Percentiles rank a stretch among this genome's conserved stretches.
Conservation (phyloP, 2,113 vertebrate species). For the Murina feae region DNA sequence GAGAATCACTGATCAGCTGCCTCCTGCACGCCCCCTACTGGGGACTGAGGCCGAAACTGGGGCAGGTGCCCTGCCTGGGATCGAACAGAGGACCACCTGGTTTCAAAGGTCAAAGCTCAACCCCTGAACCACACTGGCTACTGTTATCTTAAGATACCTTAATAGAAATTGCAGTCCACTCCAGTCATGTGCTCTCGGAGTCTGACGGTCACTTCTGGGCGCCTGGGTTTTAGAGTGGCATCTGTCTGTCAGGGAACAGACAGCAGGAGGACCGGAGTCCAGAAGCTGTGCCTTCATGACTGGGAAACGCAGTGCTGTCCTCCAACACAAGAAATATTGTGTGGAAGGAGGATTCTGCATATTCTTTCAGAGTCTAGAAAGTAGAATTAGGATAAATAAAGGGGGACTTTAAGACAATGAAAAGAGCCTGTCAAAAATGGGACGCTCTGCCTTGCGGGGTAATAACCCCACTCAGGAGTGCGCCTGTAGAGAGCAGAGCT, state of each 20-base stretch:
- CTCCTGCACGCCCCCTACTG: too few species aligned
- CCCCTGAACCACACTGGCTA: neutral
- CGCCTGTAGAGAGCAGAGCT: neutral
- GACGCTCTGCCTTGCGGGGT: neutral
- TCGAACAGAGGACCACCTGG: too few species aligned
- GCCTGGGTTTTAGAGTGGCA: neutral
- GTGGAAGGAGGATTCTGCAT: neutral
- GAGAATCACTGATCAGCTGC: too few species aligned
- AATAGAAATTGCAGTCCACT: neutral
- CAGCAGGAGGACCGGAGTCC: neutral
- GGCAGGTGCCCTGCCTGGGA: too few species aligned
- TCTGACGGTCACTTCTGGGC: neutral
- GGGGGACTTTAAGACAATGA: slow-evolving; percentile 1
- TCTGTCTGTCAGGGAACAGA: neutral
- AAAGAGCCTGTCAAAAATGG: neutral
- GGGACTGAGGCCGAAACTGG: too few species aligned
- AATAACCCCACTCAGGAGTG: neutral
- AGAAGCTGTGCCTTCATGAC: neutral
- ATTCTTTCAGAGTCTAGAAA: slow-evolving; percentile 1
- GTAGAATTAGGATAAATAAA: neutral
- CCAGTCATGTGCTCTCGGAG: neutral
- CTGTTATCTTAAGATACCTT: slow-evolving; percentile 7
- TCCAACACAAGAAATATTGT: neutral
- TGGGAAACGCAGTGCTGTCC: neutral
- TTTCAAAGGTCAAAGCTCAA: too few species aligned